Base-by-base conservation (phyloP, 2,888 invertebrate genomes). In the Troglohyphantes excavatus region DNA sequence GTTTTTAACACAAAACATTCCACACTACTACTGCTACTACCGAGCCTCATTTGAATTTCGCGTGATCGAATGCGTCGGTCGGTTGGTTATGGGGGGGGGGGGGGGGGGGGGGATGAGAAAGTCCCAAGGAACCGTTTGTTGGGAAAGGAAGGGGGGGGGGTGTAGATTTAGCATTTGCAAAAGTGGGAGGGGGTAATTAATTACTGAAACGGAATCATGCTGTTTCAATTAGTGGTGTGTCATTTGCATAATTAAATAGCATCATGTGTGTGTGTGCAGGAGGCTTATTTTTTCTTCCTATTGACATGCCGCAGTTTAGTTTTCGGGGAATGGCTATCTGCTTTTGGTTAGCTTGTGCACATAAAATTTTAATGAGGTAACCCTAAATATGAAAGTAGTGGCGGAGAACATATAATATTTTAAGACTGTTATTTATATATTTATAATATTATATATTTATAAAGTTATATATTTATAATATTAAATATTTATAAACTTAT, bases 31-130 rank as follows among this genome's bases (percentile, higher is more conserved):
- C n/a, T 27, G 26, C 65, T 26, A 17, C 2, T 19, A 13, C 33
- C n/a, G n/a, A n/a, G 11, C 72, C 63, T 81, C 81, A 81, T 81
- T 81, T 81, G 81, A 81, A 81, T 68, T 68, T 67, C 53, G 81
- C 81, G 81, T 81, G 81, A 81, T 29, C 53, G 68, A 46, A 68
- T 65, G 68, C 65, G 63, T 59, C 46, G n/a, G 27, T 27, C 0
- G 2, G 46, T 43, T 11, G 76, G 61, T 76, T 61, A 29, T 76
- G 46, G 53, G 33, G 61, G 21, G 17, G 61, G 29, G 26, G 19
- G 2, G 13, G 13, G 7, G 11, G 19, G 5, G 17, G 63, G n/a
- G 39, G 39, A 13, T 39, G 7, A 61, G 19, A 19, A 21, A 61
- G 76, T 33, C 19, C 67, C 43, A 39, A 23, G 21, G 70, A 21